These are phyloP conservation scores for Danio rerio DNA, from an alignment of 2,113 vertebrate species.

Conservation along the genomic window DNA sequence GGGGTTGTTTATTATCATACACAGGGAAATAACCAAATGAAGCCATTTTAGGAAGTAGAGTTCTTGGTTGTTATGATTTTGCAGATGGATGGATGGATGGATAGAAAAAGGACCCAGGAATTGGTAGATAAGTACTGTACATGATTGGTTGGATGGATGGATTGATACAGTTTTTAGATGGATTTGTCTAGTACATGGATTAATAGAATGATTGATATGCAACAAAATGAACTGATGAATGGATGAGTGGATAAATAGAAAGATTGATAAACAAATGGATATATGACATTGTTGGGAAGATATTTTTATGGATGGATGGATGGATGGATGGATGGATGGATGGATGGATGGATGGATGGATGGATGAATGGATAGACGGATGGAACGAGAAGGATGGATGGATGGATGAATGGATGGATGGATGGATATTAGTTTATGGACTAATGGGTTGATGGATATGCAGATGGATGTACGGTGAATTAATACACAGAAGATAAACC, in stretches of 20 bases:
- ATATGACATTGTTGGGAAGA: no score
- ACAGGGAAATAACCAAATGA: not conserved
- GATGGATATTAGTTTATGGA: not conserved
- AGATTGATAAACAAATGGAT: no score
- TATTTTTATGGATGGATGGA: not conserved
- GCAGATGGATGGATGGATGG: not conserved
- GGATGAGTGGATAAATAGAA: no score
- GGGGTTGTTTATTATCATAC: not conserved
- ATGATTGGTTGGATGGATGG: not conserved
- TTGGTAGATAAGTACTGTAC: not conserved
- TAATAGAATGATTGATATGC: no score
- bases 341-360: not conserved
- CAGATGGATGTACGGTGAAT: no score
- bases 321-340: not conserved
- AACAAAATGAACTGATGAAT: no score
- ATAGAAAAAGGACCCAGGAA: not conserved
- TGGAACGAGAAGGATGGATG: not conserved
- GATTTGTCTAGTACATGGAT: not conserved
- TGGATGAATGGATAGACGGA: not conserved
- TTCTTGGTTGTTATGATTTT: no score
- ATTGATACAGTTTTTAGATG: no score
- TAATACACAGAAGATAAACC: no score
- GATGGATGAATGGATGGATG: not conserved
- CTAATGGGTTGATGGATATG: no score
- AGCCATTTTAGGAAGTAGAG: not conserved